phyloP scores from a whole-genome alignment of 2,888 invertebrate species.

The Atherix ibis region DNA sequence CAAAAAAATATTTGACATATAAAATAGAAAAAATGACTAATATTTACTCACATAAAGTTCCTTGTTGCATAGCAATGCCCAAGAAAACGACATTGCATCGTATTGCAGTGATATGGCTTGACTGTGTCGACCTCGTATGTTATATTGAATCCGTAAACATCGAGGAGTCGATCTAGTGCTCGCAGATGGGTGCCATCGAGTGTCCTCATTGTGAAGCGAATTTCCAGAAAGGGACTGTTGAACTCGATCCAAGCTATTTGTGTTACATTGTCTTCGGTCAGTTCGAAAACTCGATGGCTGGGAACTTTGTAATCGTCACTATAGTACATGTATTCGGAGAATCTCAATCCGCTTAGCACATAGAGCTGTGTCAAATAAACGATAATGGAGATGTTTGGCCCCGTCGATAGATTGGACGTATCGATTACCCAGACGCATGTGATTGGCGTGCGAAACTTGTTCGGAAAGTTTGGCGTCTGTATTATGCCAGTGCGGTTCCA shows the following conservation, averaged over 20 bases:
- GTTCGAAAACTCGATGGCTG: conserved; percentile 46
- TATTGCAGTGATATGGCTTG: conserved; percentile 51
- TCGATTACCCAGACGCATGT: conserved; percentile 79
- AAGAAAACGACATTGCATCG: conserved; percentile 67
- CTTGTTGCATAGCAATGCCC: conserved; percentile 63
- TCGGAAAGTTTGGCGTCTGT: conserved; percentile 72
- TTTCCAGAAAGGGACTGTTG: conserved; percentile 57
- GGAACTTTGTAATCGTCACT: conserved; percentile 51
- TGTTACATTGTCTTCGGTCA: conserved; percentile 60
- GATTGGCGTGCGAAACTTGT: conserved; percentile 64
- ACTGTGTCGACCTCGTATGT: conserved; percentile 68
- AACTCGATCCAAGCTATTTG: conserved; percentile 44
- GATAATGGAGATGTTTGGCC: conserved; percentile 52
- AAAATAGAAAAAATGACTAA: conserved; percentile 7
- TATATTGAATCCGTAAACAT: conserved; percentile 84
- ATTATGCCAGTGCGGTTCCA: conserved; percentile 52
- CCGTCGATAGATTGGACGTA: conserved; percentile 43
- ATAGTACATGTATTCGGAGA: conserved; percentile 62
- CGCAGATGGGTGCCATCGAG: conserved; percentile 70
- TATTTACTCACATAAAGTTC: conserved; percentile 52
- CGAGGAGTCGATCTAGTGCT: conserved; percentile 61
- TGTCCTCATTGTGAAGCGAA: conserved; percentile 55
- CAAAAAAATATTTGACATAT: background rate
- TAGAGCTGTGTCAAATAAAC: conserved; percentile 81
- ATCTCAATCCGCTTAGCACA: conserved; percentile 59